phyloP scores from a whole-genome alignment of 2,888 invertebrate genomes.

The Parelbella ahira region DNA sequence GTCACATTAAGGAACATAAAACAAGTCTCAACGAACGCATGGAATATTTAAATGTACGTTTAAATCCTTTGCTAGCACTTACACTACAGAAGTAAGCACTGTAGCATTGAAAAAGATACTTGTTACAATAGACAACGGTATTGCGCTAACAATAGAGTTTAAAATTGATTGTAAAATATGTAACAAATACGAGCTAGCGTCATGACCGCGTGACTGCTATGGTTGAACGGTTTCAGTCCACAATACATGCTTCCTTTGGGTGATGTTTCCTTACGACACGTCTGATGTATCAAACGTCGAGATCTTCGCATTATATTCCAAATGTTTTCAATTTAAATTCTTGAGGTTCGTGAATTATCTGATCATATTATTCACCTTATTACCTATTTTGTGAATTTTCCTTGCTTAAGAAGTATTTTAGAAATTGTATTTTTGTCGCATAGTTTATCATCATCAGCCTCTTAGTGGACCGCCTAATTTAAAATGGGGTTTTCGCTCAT shows the following conservation, averaged over 20 bases:
- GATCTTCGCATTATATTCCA: neutral
- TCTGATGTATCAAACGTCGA: constrained; percentile 15
- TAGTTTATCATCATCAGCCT: too few relatives aligned
- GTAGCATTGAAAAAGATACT: constrained; percentile 42
- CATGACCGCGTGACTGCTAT: constrained; percentile 48
- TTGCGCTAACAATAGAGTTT: constrained; percentile 28
- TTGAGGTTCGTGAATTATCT: too few relatives aligned
- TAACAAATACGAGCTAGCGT: constrained; percentile 28
- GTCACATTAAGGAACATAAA: constrained; percentile 2
- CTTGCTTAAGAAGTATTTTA: too few relatives aligned
- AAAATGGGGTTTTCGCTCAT: too few relatives aligned
- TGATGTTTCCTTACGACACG: constrained; percentile 25
- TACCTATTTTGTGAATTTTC: too few relatives aligned
- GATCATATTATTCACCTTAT: too few relatives aligned
- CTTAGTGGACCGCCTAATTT: too few relatives aligned
- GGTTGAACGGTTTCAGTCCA: constrained; percentile 56
- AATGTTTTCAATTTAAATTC: too few relatives aligned
- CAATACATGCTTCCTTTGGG: constrained; percentile 46
- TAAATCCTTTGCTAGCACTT: constrained; percentile 24
- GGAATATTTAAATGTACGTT: constrained; percentile 18
- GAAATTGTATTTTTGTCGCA: too few relatives aligned
- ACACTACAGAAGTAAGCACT: constrained; percentile 35
- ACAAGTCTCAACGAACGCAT: neutral
- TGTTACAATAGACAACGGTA: constrained; percentile 26
- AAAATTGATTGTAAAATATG: constrained; percentile 25